Percentiles rank a stretch among this genome's conserved stretches.
Evolutionary conservation across 2,113 vertebrate species (phyloP).

Genomic region (Lagenorhynchus albirostris): DNA sequence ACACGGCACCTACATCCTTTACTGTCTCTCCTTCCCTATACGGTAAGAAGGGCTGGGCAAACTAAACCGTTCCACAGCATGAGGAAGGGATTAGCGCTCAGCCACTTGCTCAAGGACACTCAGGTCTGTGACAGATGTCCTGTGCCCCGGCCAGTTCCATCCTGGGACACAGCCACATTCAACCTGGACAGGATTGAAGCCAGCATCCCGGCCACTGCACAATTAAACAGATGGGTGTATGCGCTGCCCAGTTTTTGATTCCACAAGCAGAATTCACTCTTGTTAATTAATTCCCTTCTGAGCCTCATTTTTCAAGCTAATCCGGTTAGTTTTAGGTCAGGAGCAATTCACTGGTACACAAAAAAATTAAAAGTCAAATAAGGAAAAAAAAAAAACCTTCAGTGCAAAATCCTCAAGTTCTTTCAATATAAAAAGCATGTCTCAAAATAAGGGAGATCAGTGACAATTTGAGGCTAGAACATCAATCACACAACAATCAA

Average conservation of each 20-base stretch:
- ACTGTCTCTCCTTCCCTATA: background rate
- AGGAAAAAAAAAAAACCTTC: background rate
- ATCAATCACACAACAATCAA: background rate
- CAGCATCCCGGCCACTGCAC: too few species aligned
- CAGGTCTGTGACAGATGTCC: background rate
- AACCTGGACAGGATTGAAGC: accelerated
- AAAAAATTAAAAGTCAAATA: background rate
- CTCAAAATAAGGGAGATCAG: background rate
- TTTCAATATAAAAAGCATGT: background rate
- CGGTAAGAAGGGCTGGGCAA: background rate
- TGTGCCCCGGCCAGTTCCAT: background rate
- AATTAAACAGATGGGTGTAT: background rate
- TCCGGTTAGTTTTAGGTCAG: background rate
- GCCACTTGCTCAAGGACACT: background rate
- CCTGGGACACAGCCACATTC: background rate
- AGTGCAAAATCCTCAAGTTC: background rate
- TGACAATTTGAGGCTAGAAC: background rate
- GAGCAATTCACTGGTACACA: background rate
- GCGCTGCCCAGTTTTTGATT: background rate
- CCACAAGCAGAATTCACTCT: background rate
- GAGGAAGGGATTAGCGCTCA: background rate
- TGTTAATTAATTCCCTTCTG: background rate
- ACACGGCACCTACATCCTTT: background rate
- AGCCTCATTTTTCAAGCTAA: background rate
- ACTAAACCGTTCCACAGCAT: background rate